Evolutionary conservation across 2,113 vertebrate species (phyloP).

Genomic region (Cephalophus harveyi): DNA sequence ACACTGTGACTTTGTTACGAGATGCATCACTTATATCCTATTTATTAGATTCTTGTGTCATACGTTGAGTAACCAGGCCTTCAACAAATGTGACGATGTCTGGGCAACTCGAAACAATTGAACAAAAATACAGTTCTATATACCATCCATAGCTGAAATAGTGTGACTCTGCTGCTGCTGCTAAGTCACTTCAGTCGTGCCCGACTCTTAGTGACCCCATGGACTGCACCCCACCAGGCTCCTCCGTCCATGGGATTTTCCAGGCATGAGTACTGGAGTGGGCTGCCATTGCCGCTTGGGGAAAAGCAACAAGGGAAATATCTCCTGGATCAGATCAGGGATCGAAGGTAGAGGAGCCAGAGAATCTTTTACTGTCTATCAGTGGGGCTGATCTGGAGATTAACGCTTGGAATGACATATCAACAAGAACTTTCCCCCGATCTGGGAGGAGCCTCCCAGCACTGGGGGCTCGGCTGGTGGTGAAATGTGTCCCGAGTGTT

Average conservation of each 20-base stretch:
- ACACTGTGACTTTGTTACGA: neutral
- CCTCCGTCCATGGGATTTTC: too few species aligned
- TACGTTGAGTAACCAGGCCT: neutral
- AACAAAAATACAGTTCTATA: neutral
- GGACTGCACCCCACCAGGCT: too few species aligned
- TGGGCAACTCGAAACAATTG: neutral
- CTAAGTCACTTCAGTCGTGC: too few species aligned
- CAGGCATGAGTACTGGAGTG: too few species aligned
- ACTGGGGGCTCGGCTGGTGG: fast-evolving
- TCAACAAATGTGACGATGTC: neutral
- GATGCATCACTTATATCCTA: neutral
- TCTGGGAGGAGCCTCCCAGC: neutral
- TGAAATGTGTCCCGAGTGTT: neutral
- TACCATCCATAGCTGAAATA: too few species aligned
- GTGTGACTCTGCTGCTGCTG: neutral
- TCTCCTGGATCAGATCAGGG: neutral
- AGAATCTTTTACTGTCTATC: neutral
- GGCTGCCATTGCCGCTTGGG: neutral
- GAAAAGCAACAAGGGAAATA: neutral
- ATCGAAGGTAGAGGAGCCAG: neutral
- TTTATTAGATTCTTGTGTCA: neutral
- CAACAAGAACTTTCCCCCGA: neutral
- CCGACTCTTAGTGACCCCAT: too few species aligned
- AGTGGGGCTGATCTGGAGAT: neutral
- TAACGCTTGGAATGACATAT: neutral